Base-by-base conservation (phyloP, 2,113 vertebrate species). In the Phylloscopus trochilus region DNA sequence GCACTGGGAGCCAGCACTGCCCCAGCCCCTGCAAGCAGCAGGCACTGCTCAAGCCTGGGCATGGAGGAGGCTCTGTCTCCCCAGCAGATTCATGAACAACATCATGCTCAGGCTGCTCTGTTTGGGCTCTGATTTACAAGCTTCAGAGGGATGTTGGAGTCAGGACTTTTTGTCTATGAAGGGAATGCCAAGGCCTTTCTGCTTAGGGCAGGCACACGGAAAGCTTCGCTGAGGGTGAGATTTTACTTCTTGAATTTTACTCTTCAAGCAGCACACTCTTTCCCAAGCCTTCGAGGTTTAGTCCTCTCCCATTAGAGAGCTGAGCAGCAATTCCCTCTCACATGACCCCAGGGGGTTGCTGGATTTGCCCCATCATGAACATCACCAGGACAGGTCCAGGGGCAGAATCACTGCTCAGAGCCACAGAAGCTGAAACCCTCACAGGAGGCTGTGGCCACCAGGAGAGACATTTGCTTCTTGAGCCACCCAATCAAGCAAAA, bases 331-430 rank as follows among this genome's bases (percentile, higher is more conserved):
- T n/a, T 31, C 14, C 58, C 52, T 53, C 46, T 52, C 63, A 52
- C 5, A 15, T 2, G 33, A 41, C 15, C 15, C 24, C 2, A 1
- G 17, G 17, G 13, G 12, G 14, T 0, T 77, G 59, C 68, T 66
- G 31, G 58, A 66, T 62, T 89, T 84, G 13, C 13, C 46, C 24
- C n/a, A 31, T n/a, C n/a, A n/a, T n/a, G 1, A 11, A 26, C 52
- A 76, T 17, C 46, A 69, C 30, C 68, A 53, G 53, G 33, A 44
- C 49, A 63, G 63, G 27, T 64, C 16, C 11, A 16, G 59, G 60
- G 27, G 27, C 44, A 72, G 39, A 90, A 16, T 8, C 27, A 14
- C n/a, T 0, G 9, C 49, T 76, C 67, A 64, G 35, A 64, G 67
- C 10, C 28, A 35, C 1, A 10, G 51, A 52, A 33, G 17, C 20